A percentile compares a stretch with the other conserved stretches of the same genome.
Conservation (phyloP, 1,140 invertebrate genomes). For the Uloborus diversus region DNA sequence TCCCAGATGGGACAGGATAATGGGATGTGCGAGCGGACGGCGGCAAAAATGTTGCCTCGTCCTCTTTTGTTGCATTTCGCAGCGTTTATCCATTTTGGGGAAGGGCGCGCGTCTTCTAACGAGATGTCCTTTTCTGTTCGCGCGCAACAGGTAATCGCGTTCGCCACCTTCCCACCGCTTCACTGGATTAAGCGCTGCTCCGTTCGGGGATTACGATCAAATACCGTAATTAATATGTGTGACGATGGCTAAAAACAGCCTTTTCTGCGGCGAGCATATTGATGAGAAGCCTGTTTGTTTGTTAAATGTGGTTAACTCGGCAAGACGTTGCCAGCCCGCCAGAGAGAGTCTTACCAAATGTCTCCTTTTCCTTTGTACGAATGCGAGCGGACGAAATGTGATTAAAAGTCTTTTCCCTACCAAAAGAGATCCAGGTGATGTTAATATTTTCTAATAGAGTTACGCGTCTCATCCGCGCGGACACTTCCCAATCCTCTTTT, state of each 20-base stretch:
- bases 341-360: conserved; percentile 1
- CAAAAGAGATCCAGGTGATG: background rate
- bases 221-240: conserved; percentile 51
- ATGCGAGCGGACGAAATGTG: conserved; percentile 21
- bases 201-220: conserved; percentile 40
- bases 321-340: background rate
- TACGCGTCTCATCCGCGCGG: conserved; percentile 2
- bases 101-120: conserved; percentile 19
- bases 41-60: conserved; percentile 36
- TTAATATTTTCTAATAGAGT: conserved; percentile 22
- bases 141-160: conserved; percentile 55
- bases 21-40: conserved; percentile 33
- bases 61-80: background rate
- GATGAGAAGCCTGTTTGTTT: conserved; percentile 27
- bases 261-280: background rate
- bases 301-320: conserved; percentile 36
- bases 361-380: too few relatives aligned
- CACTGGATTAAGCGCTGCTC: conserved; percentile 27
- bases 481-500: background rate
- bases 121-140: conserved; percentile 24
- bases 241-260: conserved; percentile 37
- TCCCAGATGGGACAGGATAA: conserved; percentile 54
- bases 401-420: conserved; percentile 11
- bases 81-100: conserved; percentile 45
- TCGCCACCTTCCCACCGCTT: conserved; percentile 32